Conservation (phyloP, 1,140 invertebrate genomes). For the Helicorthomorpha holstii region DNA sequence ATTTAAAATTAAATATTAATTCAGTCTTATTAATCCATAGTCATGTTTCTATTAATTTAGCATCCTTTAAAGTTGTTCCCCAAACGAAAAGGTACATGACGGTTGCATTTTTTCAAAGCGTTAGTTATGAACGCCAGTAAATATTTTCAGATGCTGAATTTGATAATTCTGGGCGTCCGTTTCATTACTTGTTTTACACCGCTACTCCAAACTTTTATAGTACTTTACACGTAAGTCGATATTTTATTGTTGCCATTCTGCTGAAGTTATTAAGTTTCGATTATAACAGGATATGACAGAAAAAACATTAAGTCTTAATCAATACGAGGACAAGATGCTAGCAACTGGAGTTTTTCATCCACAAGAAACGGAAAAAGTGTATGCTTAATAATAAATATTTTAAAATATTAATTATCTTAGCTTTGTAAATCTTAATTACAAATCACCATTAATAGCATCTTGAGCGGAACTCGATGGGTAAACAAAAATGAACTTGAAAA, state of each 20-base stretch:
- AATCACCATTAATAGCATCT: background rate
- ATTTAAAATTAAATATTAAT: background rate
- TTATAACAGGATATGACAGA: background rate
- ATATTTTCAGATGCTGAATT: slow-evolving; percentile 74
- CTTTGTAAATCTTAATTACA: background rate
- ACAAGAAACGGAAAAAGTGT: background rate
- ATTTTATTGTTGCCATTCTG: background rate
- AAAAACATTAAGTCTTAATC: slow-evolving; percentile 43
- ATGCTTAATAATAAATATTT: background rate
- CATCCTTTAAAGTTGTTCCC: slow-evolving; percentile 71
- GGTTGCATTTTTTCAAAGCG: background rate
- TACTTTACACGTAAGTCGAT: slow-evolving; percentile 46
- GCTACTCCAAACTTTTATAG: slow-evolving; percentile 63
- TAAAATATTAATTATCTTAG: background rate
- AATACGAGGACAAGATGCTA: slow-evolving; percentile 47
- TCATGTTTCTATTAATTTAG: slow-evolving; percentile 12
- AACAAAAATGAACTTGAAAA: slow-evolving; percentile 44
- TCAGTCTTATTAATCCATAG: background rate
- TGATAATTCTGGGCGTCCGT: slow-evolving; percentile 68
- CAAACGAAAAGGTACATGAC: slow-evolving; percentile 26
- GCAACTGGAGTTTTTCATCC: slow-evolving; percentile 27
- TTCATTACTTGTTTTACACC: slow-evolving; percentile 80
- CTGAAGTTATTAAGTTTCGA: background rate
- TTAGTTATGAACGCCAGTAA: slow-evolving; percentile 30
- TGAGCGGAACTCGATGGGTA: slow-evolving; percentile 38